Evolutionary conservation across 2,797 vertebrate genomes (phyloP).

Genomic region (Chaunax sp.): DNA sequence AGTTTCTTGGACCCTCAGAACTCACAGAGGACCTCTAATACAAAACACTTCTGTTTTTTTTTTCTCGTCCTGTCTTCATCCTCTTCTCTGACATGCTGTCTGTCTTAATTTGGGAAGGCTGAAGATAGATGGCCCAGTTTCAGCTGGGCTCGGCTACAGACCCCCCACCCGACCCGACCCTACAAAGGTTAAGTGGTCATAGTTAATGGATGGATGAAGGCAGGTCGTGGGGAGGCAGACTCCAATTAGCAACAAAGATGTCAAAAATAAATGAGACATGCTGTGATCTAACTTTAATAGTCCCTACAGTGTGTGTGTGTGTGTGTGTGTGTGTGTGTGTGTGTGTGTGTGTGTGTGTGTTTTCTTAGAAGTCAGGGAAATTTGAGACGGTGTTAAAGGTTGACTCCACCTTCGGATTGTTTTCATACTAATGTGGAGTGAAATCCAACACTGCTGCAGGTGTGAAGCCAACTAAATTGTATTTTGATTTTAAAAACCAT

Average conservation of each 20-base stretch:
- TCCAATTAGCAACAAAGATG: conserved; percentile 1
- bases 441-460: background rate
- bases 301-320: too few species aligned
- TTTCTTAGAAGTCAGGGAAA: background rate
- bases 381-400: background rate
- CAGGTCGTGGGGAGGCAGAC: background rate
- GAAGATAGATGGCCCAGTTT: background rate
- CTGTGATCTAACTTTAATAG: background rate
- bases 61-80: background rate
- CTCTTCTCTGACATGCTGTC: background rate
- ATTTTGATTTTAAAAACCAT: background rate
- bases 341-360: background rate
- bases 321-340: background rate
- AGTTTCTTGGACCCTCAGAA: conserved; percentile 12
- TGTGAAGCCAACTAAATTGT: background rate
- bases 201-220: background rate
- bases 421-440: too few species aligned
- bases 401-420: too few species aligned
- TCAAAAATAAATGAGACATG: conserved; percentile 25
- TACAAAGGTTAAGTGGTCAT: too few species aligned
- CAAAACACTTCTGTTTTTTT: conserved; percentile 4
- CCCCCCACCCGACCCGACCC: too few species aligned
- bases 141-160: too few species aligned
- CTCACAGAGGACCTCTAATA: background rate
- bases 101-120: conserved; percentile 5